Evolutionary conservation across 1,140 invertebrate genomes (phyloP), one percentile per base, ranked within the genome.

Genomic region (Trichoplusia ni): DNA sequence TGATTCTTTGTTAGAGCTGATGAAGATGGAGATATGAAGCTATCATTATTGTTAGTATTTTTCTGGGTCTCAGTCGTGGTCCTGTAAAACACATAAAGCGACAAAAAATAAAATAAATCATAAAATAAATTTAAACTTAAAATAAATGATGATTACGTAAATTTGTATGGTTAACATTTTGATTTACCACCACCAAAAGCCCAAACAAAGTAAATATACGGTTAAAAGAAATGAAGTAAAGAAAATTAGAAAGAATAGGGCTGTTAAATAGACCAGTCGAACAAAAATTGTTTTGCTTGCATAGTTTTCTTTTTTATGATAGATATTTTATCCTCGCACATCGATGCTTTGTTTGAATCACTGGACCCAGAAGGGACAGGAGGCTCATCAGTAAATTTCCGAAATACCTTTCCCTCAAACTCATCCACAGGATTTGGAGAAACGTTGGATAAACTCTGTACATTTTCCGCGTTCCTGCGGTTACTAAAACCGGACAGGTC

Each of bases 21-120:
- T 79, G 86, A 84, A 74, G 86, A 86, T 76, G 84, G 76, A 77
- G 83, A 79, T 68, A 84, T 71, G 67, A 82, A 77, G 87, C 85
- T 86, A 71, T 81, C 75, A 75, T 65, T 78, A 70, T 72, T 71
- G 73, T 89, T 89, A 87, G 77, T 84, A 70, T 73, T 79, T 86
- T 88, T 86, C 80, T 80, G 86, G 84, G 81, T 86, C 81, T 88
- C 80, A 79, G 81, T 82, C 73, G 80, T 73, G 81, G 76, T 86
- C 88, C 88, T 90, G 88, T 74, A 90, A 90, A 89, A 85, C 75
- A 88, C 74, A 89, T 87, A 87, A 83, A 88, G 80, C 83, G 82
- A 85, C 78, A 82, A 80, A 82, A 82, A 82, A 76, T 60, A 53
- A 79, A 79, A 80, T 69, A 75, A 77, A 71, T 59, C 46, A 75